Evolutionary conservation across 1,140 invertebrate genomes (phyloP).

Genomic region (Nasonia longicornis): DNA sequence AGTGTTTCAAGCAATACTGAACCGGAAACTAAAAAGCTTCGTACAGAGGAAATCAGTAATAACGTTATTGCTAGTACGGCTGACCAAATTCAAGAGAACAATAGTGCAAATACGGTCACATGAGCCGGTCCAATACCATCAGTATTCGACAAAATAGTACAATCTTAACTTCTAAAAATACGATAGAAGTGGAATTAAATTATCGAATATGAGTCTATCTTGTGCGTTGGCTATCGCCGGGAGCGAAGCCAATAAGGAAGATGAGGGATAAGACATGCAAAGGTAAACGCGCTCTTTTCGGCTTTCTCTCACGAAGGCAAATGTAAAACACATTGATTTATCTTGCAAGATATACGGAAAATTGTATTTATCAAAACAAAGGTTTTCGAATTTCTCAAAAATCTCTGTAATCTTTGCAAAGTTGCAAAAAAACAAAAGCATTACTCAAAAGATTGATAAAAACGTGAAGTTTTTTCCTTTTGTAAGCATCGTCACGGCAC

Average conservation of each 20-base stretch:
- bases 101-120: constrained; percentile 33
- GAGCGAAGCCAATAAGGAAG: constrained; percentile 37
- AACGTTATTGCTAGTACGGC: constrained; percentile 25
- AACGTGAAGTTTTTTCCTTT: constrained; percentile 17
- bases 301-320: constrained; percentile 18
- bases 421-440: constrained; percentile 1
- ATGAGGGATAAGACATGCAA: not conserved
- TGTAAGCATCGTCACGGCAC: constrained; percentile 1
- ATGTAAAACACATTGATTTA: constrained; percentile 22
- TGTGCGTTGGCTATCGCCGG: constrained; percentile 35
- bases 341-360: not conserved
- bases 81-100: constrained; percentile 35
- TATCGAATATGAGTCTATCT: constrained; percentile 41
- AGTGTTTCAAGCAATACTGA: constrained; percentile 50
- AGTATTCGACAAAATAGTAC: constrained; percentile 46
- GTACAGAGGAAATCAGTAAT: constrained; percentile 46
- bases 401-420: constrained; percentile 22
- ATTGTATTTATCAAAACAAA: constrained; percentile 20
- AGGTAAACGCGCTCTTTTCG: constrained; percentile 22
- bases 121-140: constrained; percentile 35
- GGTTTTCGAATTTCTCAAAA: not conserved
- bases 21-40: constrained; percentile 51
- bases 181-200: constrained; percentile 48
- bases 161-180: constrained; percentile 43
- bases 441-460: not conserved